Base-by-base conservation (phyloP, 2,888 invertebrate genomes). In the Abrostola triplasia region DNA sequence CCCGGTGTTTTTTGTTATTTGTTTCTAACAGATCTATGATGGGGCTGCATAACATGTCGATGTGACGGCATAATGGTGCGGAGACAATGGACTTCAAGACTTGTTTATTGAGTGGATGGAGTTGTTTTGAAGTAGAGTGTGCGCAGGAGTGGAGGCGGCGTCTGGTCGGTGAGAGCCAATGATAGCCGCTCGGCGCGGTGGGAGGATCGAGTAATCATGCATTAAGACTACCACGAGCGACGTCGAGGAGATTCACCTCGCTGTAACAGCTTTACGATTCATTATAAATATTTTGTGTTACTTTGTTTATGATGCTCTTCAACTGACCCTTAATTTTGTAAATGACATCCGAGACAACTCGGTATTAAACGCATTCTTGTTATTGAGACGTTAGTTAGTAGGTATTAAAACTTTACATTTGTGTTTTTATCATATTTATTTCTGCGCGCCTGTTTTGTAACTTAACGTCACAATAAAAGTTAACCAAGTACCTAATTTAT, bases 21-120 rank as follows among this genome's bases (percentile, higher is more conserved):
- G 88, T 89, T 87, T 88, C 83, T 85, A 86, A 86, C 81, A 88
- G 88, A 90, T 89, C 89, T 91, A 90, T 90, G 91, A 91, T 85
- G 84, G 87, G 83, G 81, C 80, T 82, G 82, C 83, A 84, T 84
- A 86, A 84, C 86, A 85, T 87, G 85, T 88, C 85, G 84, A 86
- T 85, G 86, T 90, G 90, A 90, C 89, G 89, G 89, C 84, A 88
- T 92, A 91, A 91, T 90, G 88, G 88, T 88, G 82, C 82, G 82
- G 88, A 91, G 90, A 92, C 93, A 93, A 93, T 93, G 92, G 92
- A 89, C 87, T 89, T 90, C 87, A 90, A 92, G 92, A 91, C 93
- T 92, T 92, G 92, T 92, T 93, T 93, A 93, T 93, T 90, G 89
- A 90, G 88, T 88, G 84, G 90, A 92, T 92, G 92, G 93, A 93